Conservation (phyloP, 2,113 vertebrate species). For the Ornithorhynchus anatinus region DNA sequence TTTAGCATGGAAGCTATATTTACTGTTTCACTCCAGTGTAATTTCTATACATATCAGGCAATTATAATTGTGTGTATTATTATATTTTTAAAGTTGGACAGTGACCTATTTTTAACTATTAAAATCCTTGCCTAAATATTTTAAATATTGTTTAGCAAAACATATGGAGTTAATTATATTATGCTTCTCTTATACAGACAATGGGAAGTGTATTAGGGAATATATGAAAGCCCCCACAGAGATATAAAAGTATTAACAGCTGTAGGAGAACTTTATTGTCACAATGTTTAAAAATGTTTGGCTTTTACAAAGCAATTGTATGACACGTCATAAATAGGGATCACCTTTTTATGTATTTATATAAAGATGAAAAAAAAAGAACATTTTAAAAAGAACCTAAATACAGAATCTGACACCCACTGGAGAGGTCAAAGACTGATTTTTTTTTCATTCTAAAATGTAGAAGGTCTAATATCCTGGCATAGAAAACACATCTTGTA, state of each 20-base stretch:
- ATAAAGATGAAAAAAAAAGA: constrained; percentile 39
- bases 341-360: constrained; percentile 37
- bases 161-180: constrained; percentile 72
- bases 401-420: constrained; percentile 14
- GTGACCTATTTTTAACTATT: constrained; percentile 54
- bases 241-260: constrained; percentile 71
- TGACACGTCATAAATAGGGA: constrained; percentile 66
- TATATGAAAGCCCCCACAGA: constrained; percentile 71
- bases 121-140: constrained; percentile 65
- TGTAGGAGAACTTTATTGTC: constrained; percentile 64
- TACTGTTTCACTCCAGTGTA: too few species aligned
- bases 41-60: too few species aligned
- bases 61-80: constrained; percentile 31
- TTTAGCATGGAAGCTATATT: too few species aligned
- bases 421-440: neutral
- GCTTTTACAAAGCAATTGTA: constrained; percentile 68
- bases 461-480: neutral
- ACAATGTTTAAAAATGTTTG: constrained; percentile 66
- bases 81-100: constrained; percentile 47
- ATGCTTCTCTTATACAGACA: constrained; percentile 66
- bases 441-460: constrained; percentile 14
- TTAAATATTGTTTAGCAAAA: constrained; percentile 67
- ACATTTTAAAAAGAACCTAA: constrained; percentile 35
- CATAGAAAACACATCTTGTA: constrained; percentile 1
- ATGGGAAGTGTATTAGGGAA: constrained; percentile 73